Evolutionary conservation across 2,888 invertebrate species (phyloP), one percentile per base, ranked within the genome.

Genomic region (Phaonia tiefii): DNA sequence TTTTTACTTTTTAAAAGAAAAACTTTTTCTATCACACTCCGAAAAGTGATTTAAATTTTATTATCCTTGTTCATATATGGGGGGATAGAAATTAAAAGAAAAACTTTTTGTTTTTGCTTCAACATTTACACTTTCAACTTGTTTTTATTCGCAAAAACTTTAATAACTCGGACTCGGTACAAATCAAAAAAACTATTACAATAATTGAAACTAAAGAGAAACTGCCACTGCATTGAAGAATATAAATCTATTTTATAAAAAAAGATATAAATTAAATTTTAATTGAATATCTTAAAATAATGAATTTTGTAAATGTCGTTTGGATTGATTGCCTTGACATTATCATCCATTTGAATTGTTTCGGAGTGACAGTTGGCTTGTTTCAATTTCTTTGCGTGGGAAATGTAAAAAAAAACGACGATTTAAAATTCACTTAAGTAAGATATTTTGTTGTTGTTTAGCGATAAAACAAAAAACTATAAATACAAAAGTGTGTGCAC

Each of bases 381-480:
- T 56, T 75, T 80, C 71, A 67, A 49, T 46, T 67, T 11, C 37
- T 44, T 58, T 77, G 42, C 39, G 69, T 46, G 15, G 17, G 54
- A 31, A 74, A 66, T 31, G 44, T 69, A 8, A 8, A 31, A 31
- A 5, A 8, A 31, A 31, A 31, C 8, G n/a, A 3, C 8, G 10
- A 60, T 67, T 67, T 60, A 0, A 60, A 69, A 69, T 66, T 67
- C 51, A 74, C 51, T 77, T 70, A 77, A 60, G 63, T 46, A 73
- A 63, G 39, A 13, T 51, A 25, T 56, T 26, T 76, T 54, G 25
- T 54, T 13, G 22, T 20, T 17, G 17, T 20, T 44, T 51, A 1
- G 17, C 8, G 31, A 31, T 31, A 31, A 31, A 31, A 31, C 31
- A 31, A 31, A 31, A 31, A 31, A 8, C 8, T 5, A 31, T 3